These are phyloP conservation scores for Hylaea fasciaria DNA, from an alignment of 2,888 invertebrate species.

Conservation along the genomic window DNA sequence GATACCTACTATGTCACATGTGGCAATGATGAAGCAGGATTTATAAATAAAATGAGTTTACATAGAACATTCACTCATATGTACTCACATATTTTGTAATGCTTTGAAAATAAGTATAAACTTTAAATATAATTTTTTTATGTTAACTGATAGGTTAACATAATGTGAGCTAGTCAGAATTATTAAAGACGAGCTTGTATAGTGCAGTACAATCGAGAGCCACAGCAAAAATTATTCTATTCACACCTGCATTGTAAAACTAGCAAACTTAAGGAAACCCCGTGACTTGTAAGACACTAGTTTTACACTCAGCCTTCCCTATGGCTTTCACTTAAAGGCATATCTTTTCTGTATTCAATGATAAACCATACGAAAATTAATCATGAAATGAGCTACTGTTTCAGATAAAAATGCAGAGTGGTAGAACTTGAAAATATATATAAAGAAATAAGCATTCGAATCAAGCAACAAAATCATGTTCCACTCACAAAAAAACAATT, in stretches of 20 bases:
- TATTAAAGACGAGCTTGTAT: constrained; percentile 7
- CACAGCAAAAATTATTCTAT: constrained; percentile 1
- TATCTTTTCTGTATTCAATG: not conserved
- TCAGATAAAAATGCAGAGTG: constrained; percentile 79
- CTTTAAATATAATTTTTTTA: no score
- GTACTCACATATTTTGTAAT: no score
- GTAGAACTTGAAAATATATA: constrained; percentile 55
- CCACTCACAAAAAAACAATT: constrained; percentile 12
- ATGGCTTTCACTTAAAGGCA: constrained; percentile 1
- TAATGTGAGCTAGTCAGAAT: constrained; percentile 1
- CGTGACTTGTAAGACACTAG: not conserved
- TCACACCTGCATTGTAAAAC: not conserved
- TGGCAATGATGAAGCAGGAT: not conserved
- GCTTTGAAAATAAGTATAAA: no score
- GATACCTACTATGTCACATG: not conserved
- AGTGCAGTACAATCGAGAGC: constrained; percentile 1
- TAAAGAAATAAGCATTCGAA: constrained; percentile 24
- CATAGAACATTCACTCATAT: not conserved
- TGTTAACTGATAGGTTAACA: no score
- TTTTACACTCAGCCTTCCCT: constrained; percentile 3
- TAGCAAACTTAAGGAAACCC: not conserved
- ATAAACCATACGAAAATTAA: constrained; percentile 45
- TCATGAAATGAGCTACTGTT: constrained; percentile 55
- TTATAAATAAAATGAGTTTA: not conserved
- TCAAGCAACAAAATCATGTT: constrained; percentile 17